Conservation (phyloP, 2,797 vertebrate species). For the Selene dorsalis region DNA sequence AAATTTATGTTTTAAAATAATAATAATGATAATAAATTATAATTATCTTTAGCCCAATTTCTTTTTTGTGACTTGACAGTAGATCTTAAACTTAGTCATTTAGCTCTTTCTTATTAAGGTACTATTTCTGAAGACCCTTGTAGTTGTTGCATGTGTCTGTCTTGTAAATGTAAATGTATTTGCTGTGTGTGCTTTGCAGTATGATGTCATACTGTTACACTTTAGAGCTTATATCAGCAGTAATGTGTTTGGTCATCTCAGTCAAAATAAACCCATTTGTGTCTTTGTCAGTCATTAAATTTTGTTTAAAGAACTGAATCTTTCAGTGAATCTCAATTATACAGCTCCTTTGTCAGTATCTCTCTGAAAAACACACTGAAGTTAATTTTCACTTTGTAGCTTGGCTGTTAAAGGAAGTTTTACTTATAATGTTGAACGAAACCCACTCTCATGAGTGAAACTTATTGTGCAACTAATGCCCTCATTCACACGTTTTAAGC, state of each 20-base stretch:
- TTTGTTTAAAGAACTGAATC: slow-evolving; percentile 18
- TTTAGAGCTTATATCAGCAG: slow-evolving; percentile 43
- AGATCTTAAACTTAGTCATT: slow-evolving; percentile 50
- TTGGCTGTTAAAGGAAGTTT: too few species aligned
- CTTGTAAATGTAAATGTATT: slow-evolving; percentile 62
- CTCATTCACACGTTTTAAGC: too few species aligned
- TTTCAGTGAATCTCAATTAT: neutral
- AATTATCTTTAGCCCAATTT: slow-evolving; percentile 41
- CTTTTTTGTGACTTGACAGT: slow-evolving; percentile 47
- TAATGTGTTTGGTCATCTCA: slow-evolving; percentile 60
- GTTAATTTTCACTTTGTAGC: too few species aligned
- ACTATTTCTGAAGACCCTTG: slow-evolving; percentile 55
- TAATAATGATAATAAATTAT: slow-evolving; percentile 38
- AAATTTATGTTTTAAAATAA: slow-evolving; percentile 10
- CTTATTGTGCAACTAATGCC: too few species aligned
- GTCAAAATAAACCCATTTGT: slow-evolving; percentile 75
- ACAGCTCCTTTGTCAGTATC: too few species aligned
- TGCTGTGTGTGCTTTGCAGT: slow-evolving; percentile 48
- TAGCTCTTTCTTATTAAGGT: slow-evolving; percentile 56
- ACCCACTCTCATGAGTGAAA: too few species aligned
- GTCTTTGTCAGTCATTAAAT: slow-evolving; percentile 49
- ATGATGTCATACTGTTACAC: slow-evolving; percentile 52
- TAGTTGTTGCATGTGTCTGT: slow-evolving; percentile 73
- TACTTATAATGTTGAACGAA: too few species aligned
- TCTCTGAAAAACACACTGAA: too few species aligned